phyloP scores from a whole-genome alignment of 2,888 invertebrate genomes.

The Melanargia galathea region DNA sequence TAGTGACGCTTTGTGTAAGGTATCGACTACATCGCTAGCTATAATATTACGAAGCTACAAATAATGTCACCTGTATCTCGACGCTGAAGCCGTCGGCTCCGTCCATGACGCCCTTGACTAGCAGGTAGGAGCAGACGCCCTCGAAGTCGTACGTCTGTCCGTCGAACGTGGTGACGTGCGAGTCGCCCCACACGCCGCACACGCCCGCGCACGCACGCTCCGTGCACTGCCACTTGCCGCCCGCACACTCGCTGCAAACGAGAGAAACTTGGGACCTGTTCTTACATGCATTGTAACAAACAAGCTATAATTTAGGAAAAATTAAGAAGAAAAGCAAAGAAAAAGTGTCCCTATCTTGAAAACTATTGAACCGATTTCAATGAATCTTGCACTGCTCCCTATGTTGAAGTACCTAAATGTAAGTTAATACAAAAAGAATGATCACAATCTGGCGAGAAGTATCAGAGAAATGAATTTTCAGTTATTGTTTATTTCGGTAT shows the following conservation, averaged over 20 bases:
- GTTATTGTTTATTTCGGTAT: no score
- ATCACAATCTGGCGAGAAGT: no score
- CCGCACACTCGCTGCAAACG: constrained; percentile 84
- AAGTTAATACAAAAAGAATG: no score
- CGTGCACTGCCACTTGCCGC: constrained; percentile 91
- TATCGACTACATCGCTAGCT: neutral
- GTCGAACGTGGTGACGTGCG: constrained; percentile 94
- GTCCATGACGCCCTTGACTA: constrained; percentile 87
- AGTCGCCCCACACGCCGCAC: constrained; percentile 95
- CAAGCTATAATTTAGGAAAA: no score
- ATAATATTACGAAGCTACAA: neutral
- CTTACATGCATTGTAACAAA: no score
- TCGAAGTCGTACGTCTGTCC: constrained; percentile 92
- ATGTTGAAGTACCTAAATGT: no score
- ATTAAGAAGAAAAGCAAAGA: no score
- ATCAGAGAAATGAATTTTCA: no score
- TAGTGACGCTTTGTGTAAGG: no score
- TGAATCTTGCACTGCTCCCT: no score
- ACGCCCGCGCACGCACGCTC: constrained; percentile 87
- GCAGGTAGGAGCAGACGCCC: constrained; percentile 93
- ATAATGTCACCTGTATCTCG: constrained; percentile 84
- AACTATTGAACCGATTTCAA: no score
- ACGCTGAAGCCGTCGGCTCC: constrained; percentile 86
- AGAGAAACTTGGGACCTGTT: constrained; percentile 1
- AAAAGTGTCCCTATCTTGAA: no score